Evolutionary conservation across 92 coral and sea anemone genomes (phyloP), one percentile per base, ranked within the genome.

Genomic region (Zoanthus sansibaricus): DNA sequence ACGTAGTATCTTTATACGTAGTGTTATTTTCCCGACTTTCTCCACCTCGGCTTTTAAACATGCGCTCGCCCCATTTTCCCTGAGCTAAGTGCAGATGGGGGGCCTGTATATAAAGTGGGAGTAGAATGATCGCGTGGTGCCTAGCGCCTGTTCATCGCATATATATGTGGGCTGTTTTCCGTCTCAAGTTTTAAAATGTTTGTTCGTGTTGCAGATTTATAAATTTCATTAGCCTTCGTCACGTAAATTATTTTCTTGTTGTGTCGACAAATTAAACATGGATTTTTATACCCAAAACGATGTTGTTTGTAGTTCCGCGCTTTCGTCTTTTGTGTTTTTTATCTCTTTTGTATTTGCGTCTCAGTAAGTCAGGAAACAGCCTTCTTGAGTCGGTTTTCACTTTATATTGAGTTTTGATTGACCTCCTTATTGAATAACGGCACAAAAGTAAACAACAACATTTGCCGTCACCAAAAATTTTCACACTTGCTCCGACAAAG

Each of bases 361-460:
- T 32, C 25, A 75, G 56, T 47, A 3, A 4, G 49, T 2, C 48
- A 75, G 82, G 66, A 76, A 76, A 32, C 33, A 76, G 47, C 59
- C 4, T 21, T 42, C 21, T 49, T 20, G 37, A 54, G 14, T 16
- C 30, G 37, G 54, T 76, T 75, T 20, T 75, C 12, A n/a, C 30
- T 70, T 70, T 37, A 70, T 30, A 30, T 70, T 32, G 44, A 45
- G 45, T 45, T 18, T 55, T 25, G 17, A 58, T 18, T 14, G 7
- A 25, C 33, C 56, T 77, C 16, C n/a, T 25, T 1, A 37, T 20
- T 9, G 72, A 25, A 78, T 54, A 69, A 69, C 52, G 21, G 31
- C 51, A 21, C 71, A 11, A 79, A 11, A 20, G 69, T 20, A n/a
- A 64, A 79, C 84, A 73, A 25, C 84, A 18, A 17, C 44, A 79